Percentiles rank a stretch among this genome's conserved stretches.
These are phyloP conservation scores for Loriculus beryllinus DNA, from an alignment of 2,797 vertebrate species.

Conservation along the genomic window DNA sequence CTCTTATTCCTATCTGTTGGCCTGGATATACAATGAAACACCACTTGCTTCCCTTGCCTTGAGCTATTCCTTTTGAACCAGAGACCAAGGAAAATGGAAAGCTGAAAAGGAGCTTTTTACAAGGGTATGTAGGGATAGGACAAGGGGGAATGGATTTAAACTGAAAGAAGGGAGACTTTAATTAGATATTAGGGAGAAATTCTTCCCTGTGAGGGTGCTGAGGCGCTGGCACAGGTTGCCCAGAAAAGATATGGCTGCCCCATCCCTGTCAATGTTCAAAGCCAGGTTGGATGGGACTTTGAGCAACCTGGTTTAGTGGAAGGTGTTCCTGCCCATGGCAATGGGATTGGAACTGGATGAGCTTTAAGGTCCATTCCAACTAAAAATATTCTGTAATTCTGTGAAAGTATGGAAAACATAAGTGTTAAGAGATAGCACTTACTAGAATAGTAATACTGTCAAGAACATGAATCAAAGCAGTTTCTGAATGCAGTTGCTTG, in stretches of 20 bases:
- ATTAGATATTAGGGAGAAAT: not conserved
- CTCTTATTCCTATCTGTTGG: slow-evolving; percentile 8
- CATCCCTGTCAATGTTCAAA: not conserved
- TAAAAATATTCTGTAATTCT: not conserved
- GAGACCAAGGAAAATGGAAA: not conserved
- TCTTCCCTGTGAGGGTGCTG: not conserved
- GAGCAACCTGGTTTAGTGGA: not conserved
- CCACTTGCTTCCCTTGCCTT: not conserved
- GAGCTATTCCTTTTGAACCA: slow-evolving; percentile 1
- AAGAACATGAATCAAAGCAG: slow-evolving; percentile 46
- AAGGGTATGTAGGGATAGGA: not conserved
- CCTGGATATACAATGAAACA: not conserved
- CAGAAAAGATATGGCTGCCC: not conserved
- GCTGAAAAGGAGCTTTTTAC: not conserved
- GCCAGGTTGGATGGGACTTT: not conserved
- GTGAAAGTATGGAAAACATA: not conserved
- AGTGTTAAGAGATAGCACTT: slow-evolving; percentile 46
- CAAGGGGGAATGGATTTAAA: not conserved
- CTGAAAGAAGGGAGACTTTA: not conserved
- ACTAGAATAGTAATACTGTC: not conserved
- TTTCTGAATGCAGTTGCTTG: slow-evolving; percentile 17
- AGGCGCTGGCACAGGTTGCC: not conserved
- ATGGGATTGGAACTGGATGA: not conserved
- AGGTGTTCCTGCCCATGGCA: not conserved
- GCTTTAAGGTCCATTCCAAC: not conserved